Base-by-base conservation (phyloP, 1,140 invertebrate genomes). In the Bursaphelenchus mucronatus region DNA sequence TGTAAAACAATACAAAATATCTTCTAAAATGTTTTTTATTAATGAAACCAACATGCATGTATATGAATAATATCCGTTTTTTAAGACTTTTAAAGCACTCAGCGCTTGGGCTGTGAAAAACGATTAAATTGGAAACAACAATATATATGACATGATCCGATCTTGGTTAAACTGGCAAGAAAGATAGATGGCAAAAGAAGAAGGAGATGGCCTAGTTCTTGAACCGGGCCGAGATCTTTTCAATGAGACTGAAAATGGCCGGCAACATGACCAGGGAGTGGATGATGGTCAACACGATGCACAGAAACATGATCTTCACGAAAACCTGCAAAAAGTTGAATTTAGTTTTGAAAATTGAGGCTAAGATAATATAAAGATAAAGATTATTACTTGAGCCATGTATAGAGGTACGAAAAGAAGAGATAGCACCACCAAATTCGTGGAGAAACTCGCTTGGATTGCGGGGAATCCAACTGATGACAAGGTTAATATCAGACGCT, bases 361-460 rank as follows among this genome's bases (percentile, higher is more conserved):
- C n/a, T 17, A 55, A 55, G 0, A 19, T 0, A 55, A 43, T 19
- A 55, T 17, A 5, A 50, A 5, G 30, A 58, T 2, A 47, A 1
- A 50, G 44, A 30, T 30, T 30, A 5, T 30, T 30, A 30, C 30
- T 5, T 68, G 50, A 39, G 75, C 63, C 59, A 97, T 94, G 77
- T 95, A 96, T 68, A 92, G 94, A 54, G 90, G 88, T 0, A 92
- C 91, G 39, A 94, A 83, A 5, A 91, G 83, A 0, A 97, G 82
- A 0, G 90, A 89, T 0, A 90, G 83, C 9, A 95, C 88, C 57
- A 92, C 92, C 0, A 97, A 82, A 39, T 94, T 89, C 0, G 93
- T 96, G 8, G 90, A 94, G 0, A 90, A 83, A 0, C 91, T 90
- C 10, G 93, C 93, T 83, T 96, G 93, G 11, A 95, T 86, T 56